phyloP scores from a whole-genome alignment of 1,140 invertebrate species.

The Diorhabda sublineata region DNA sequence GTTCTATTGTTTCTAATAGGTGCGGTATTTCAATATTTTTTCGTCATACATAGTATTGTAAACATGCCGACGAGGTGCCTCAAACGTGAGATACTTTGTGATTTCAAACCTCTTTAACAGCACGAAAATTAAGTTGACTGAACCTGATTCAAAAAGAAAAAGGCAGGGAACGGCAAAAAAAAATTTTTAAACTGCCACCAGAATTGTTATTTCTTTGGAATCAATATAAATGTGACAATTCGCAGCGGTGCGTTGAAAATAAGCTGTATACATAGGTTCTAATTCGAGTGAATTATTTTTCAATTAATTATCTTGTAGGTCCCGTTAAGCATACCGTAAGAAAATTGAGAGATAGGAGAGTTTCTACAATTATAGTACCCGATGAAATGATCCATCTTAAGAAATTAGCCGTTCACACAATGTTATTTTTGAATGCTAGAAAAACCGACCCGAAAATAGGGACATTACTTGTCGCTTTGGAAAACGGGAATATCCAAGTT shows the following conservation, averaged over 20 bases:
- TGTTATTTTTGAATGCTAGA: slow-evolving; percentile 39
- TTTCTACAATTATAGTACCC: slow-evolving; percentile 33
- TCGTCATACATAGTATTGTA: no score
- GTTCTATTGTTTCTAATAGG: no score
- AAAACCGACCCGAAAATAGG: slow-evolving; percentile 44
- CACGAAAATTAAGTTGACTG: no score
- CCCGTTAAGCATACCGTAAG: neutral
- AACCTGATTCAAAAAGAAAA: neutral
- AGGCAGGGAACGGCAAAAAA: neutral
- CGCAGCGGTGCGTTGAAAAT: no score
- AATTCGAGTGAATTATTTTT: neutral
- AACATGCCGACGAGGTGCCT: no score
- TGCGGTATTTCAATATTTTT: no score
- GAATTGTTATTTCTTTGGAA: no score
- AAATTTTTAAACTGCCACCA: no score
- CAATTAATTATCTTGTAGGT: neutral
- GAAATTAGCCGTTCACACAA: slow-evolving; percentile 37
- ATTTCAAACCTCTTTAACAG: no score
- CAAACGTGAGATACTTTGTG: no score
- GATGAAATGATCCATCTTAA: slow-evolving; percentile 35
- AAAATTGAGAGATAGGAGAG: slow-evolving; percentile 18
- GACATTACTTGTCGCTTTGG: slow-evolving; percentile 61
- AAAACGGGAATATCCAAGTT: slow-evolving; percentile 64
- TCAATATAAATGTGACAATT: no score
- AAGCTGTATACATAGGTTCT: no score